A percentile compares a stretch with the other conserved stretches of the same genome.
Conservation (phyloP, 64 coral and sea anemone genomes). For the Platygyra sinensis region DNA sequence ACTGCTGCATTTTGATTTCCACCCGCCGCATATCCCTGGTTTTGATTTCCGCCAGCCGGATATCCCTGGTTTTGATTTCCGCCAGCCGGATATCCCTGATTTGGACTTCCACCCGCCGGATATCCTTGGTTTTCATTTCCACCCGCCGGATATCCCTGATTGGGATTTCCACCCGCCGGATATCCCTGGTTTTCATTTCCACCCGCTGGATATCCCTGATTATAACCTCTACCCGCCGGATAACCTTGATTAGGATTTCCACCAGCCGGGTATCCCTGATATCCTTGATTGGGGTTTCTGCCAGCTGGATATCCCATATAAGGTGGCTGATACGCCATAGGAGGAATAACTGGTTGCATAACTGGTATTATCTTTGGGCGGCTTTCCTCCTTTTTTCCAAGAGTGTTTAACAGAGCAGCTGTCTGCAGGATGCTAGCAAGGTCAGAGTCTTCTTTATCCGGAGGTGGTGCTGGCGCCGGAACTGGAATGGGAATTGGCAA, state of each 20-base stretch:
- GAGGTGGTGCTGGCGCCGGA: neutral
- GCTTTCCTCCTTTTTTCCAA: slow-evolving; percentile 29
- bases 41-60: neutral
- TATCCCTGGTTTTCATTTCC: neutral
- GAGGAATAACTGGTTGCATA: neutral
- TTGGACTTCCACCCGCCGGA: neutral
- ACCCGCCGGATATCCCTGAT: slow-evolving; percentile 12
- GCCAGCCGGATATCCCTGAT: slow-evolving; percentile 17
- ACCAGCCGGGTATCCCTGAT: slow-evolving; percentile 16
- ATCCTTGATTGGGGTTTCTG: neutral
- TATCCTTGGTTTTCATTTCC: slow-evolving; percentile 1
- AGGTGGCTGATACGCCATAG: slow-evolving; percentile 8
- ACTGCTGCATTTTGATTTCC: neutral
- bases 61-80: slow-evolving; percentile 5
- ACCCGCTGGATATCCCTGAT: slow-evolving; percentile 16
- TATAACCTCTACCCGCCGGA: neutral
- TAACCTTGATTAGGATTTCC: slow-evolving; percentile 18
- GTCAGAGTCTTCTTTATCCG: slow-evolving; percentile 16
- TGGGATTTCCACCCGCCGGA: neutral
- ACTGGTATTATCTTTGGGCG: slow-evolving; percentile 34
- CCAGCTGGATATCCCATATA: neutral
- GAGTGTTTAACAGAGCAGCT: slow-evolving; percentile 20
- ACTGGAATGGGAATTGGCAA: neutral
- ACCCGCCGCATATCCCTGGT: neutral
- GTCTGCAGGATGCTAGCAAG: slow-evolving; percentile 15